These are phyloP conservation scores for Drosophila funebris DNA, from an alignment of 1,140 invertebrate species.

Conservation along the genomic window DNA sequence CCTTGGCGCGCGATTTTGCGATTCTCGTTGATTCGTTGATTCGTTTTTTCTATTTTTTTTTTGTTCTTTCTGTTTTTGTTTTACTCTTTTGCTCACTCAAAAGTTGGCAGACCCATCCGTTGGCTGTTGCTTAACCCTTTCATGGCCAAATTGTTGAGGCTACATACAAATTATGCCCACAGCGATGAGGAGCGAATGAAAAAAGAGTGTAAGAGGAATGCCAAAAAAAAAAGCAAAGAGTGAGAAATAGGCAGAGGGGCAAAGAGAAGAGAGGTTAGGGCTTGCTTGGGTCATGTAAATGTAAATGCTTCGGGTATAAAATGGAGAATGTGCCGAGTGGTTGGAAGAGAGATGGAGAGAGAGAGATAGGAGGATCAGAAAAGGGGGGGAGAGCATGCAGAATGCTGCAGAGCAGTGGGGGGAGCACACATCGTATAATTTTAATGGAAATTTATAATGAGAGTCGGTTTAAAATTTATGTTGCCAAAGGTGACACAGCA, in stretches of 20 bases:
- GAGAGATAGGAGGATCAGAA: not conserved
- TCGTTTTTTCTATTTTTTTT: conserved; percentile 3
- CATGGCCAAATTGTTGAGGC: conserved; percentile 73
- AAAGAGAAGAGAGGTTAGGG: not conserved
- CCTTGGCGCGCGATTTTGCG: conserved; percentile 55
- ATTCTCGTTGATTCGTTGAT: not conserved
- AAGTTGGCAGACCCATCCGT: conserved; percentile 45
- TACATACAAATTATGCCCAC: conserved; percentile 72
- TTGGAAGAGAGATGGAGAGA: not conserved
- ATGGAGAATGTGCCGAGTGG: too few relatives aligned
- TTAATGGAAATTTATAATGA: conserved; percentile 81
- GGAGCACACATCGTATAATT: conserved; percentile 64
- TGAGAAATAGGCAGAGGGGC: not conserved
- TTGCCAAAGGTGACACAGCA: conserved; percentile 68
- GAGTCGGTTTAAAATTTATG: conserved; percentile 70
- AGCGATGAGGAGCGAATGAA: conserved; percentile 35
- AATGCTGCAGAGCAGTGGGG: not conserved
- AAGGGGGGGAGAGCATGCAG: not conserved
- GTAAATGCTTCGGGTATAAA: conserved; percentile 22
- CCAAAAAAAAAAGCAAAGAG: too few relatives aligned
- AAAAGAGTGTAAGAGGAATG: conserved; percentile 28
- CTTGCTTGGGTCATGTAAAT: conserved; percentile 27
- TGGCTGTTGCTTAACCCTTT: conserved; percentile 68
- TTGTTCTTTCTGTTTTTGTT: conserved; percentile 37
- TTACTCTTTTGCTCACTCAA: conserved; percentile 24